Conservation (phyloP, 2,888 invertebrate genomes). For the Caenorhabditis sp. region DNA sequence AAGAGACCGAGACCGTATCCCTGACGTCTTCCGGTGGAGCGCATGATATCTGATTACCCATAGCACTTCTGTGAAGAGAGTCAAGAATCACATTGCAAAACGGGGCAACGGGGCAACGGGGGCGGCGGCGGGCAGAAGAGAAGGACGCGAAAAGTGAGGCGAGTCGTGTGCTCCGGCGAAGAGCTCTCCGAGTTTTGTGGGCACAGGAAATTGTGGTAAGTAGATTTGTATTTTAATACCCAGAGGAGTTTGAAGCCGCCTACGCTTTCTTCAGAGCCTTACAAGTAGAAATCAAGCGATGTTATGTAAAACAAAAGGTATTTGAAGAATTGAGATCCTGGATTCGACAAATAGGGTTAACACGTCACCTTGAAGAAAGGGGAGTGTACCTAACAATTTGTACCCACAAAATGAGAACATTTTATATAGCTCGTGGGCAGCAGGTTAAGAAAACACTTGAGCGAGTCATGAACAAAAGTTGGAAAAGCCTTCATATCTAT, state of each 20-base stretch:
- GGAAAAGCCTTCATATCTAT: no score
- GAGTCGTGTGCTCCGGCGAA: conserved; percentile 11
- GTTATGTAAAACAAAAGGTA: background rate
- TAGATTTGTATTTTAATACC: conserved; percentile 62
- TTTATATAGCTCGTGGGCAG: no score
- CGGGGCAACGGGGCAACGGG: conserved; percentile 24
- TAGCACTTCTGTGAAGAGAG: conserved; percentile 1
- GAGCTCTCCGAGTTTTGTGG: conserved; percentile 33
- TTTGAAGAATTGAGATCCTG: no score
- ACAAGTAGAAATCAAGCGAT: background rate
- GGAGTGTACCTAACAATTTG: background rate
- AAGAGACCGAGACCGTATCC: conserved; percentile 47
- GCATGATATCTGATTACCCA: conserved; percentile 55
- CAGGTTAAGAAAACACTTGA: no score
- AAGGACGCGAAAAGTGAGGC: conserved; percentile 12
- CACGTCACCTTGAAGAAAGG: background rate
- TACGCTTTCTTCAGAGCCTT: conserved; percentile 6
- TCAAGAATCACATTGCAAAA: conserved; percentile 22
- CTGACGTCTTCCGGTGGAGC: conserved; percentile 42
- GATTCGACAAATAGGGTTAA: background rate
- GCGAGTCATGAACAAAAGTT: no score
- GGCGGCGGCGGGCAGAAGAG: conserved; percentile 11
- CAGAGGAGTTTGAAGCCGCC: conserved; percentile 42
- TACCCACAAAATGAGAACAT: no score
- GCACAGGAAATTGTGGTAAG: conserved; percentile 55